Conservation (phyloP, 2,113 vertebrate genomes). For the Chrysochloris asiatica region DNA sequence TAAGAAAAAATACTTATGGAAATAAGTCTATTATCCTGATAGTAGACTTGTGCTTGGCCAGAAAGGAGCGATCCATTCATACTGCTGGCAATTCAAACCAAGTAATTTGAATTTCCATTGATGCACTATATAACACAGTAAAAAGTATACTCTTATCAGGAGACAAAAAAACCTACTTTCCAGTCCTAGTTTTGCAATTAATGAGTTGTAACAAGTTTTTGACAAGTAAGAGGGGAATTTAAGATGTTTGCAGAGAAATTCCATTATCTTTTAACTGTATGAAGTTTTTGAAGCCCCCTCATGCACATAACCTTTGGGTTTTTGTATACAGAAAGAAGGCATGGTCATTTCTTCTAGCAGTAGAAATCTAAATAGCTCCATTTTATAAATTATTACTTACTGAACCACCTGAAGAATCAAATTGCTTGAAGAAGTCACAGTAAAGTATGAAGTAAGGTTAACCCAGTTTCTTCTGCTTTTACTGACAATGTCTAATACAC, state of each 20-base stretch:
- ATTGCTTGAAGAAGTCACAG: constrained; percentile 2
- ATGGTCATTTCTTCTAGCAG: neutral
- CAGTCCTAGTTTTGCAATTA: constrained; percentile 18
- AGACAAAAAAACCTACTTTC: constrained; percentile 30
- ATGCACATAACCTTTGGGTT: neutral
- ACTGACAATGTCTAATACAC: constrained; percentile 34
- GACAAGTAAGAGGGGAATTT: no score
- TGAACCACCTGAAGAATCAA: constrained; percentile 15
- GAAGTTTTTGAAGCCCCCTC: no score
- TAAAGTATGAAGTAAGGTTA: constrained; percentile 31
- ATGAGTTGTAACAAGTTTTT: constrained; percentile 3
- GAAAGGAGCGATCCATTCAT: constrained; percentile 14
- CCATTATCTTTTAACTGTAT: neutral
- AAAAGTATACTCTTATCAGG: neutral
- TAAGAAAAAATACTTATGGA: neutral
- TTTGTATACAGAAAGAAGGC: constrained; percentile 3
- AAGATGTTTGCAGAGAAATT: neutral
- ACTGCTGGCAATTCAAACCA: constrained; percentile 48
- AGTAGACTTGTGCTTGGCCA: neutral
- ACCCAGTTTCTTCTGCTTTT: constrained; percentile 18
- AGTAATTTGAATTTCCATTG: no score
- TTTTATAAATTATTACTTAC: constrained; percentile 37
- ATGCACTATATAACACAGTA: neutral
- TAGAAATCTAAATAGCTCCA: neutral
- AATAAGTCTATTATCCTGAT: no score